Percentiles rank a stretch among this genome's conserved stretches.
Conservation (phyloP, 2,113 vertebrate genomes). For the Dipodomys merriami region DNA sequence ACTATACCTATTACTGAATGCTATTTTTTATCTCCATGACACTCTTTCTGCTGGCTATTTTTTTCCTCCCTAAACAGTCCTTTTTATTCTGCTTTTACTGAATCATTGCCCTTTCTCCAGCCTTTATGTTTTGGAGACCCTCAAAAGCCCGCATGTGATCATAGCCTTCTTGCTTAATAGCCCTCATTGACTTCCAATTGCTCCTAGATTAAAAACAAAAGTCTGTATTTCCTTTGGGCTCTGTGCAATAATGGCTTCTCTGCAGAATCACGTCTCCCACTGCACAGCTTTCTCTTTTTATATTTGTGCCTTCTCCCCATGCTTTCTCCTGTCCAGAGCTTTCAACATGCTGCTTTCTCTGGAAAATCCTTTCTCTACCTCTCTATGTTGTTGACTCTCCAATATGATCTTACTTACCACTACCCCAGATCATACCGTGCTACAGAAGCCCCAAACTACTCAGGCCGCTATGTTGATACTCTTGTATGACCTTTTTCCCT, state of each 20-base stretch:
- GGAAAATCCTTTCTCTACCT: neutral
- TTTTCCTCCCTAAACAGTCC: neutral
- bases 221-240: neutral
- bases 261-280: neutral
- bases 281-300: neutral
- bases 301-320: neutral
- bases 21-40: neutral
- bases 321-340: neutral
- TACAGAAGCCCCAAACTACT: neutral
- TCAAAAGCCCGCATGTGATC: neutral
- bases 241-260: neutral
- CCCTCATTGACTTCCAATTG: neutral
- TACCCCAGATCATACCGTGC: neutral
- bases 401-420: neutral
- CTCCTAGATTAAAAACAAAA: neutral
- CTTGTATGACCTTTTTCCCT: neutral
- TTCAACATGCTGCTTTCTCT: neutral
- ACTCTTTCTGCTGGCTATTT: neutral
- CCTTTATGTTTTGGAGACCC: neutral
- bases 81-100: neutral
- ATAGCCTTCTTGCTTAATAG: neutral
- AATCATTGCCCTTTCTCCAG: neutral
- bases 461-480: neutral
- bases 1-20: neutral
- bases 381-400: neutral